Base-by-base conservation (phyloP, 2,888 invertebrate species). In the Hydriomena furcata region DNA sequence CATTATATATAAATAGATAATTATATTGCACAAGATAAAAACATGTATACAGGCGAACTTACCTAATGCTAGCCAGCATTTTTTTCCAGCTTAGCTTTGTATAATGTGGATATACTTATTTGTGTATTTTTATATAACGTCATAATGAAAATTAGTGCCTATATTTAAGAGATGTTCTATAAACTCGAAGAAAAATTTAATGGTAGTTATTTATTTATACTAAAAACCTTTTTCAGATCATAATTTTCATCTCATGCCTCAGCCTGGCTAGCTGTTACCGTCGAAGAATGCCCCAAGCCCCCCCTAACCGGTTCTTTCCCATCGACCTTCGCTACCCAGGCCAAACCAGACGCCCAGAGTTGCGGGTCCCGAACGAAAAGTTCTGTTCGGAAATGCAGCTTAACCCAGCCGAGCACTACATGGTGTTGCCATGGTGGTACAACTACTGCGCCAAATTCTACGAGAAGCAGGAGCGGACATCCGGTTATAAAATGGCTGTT, bases 401-500 rank as follows among this genome's bases (percentile, higher is more conserved):
- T 0, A 27, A 50, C 0, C 58, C 71, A 0, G 55, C 65, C 1
- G 50, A 62, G 0, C 55, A 61, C 0, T 71, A 68, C 12, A 28
- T 72, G 3, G 59, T 73, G 0, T 50, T 79, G 2, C 83, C 84
- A 0, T 84, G 81, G 81, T 84, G 83, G 84, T 74, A 73, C 30
- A 44, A 70, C 5, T 72, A 75, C 40, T 84, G 84, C 34, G 60
- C 71, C 36, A 55, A 52, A 0, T 12, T 72, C 1, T 63, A 55
- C 7, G 73, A 76, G 1, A 63, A 54, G 5, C 37, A 51, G 5
- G 30, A 34, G 3, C 60, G 50, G 2, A 41, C 32, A 5, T 46
- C 32, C 5, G 20, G 47, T 1, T 45, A 44, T 11, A 45, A 54
- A 10, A 36, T 61, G 5, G 60, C 62, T 1, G 6, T 61, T 7